A percentile compares a stretch with the other conserved stretches of the same genome.
These are phyloP conservation scores for Drosophila kepulauana DNA, from an alignment of 1,140 invertebrate species.

Conservation along the genomic window DNA sequence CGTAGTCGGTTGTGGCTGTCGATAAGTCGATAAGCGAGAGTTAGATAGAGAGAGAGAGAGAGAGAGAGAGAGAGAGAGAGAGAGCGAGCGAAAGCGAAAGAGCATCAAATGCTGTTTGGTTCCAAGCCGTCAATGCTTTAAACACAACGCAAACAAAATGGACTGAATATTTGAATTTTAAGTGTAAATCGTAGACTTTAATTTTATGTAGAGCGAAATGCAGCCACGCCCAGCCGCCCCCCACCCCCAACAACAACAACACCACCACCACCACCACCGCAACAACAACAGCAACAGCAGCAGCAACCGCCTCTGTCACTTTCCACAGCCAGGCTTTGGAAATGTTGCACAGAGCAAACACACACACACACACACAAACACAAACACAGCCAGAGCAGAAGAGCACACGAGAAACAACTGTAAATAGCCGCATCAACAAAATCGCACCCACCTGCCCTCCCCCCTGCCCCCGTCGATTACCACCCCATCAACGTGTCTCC, in stretches of 20 bases:
- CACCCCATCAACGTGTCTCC: constrained; percentile 16
- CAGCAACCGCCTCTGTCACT: constrained; percentile 45
- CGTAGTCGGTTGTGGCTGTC: constrained; percentile 97
- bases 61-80: constrained; percentile 20
- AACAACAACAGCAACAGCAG: constrained; percentile 1
- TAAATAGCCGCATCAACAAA: constrained; percentile 63
- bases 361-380: neutral
- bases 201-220: constrained; percentile 72
- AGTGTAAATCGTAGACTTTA: constrained; percentile 85
- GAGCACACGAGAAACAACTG: constrained; percentile 50
- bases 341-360: constrained; percentile 57
- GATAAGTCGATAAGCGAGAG: constrained; percentile 86
- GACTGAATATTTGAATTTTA: constrained; percentile 85
- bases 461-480: constrained; percentile 5
- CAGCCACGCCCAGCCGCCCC: constrained; percentile 47
- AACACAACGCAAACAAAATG: constrained; percentile 85
- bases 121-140: constrained; percentile 84
- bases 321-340: constrained; percentile 77
- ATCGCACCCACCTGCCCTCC: constrained; percentile 8
- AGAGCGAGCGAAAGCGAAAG: constrained; percentile 56
- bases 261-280: constrained; percentile 17
- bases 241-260: neutral
- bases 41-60: constrained; percentile 1
- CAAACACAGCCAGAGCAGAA: constrained; percentile 13
- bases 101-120: constrained; percentile 84